These are phyloP conservation scores for Cydia fagiglandana DNA, from an alignment of 1,140 invertebrate species.

Conservation along the genomic window DNA sequence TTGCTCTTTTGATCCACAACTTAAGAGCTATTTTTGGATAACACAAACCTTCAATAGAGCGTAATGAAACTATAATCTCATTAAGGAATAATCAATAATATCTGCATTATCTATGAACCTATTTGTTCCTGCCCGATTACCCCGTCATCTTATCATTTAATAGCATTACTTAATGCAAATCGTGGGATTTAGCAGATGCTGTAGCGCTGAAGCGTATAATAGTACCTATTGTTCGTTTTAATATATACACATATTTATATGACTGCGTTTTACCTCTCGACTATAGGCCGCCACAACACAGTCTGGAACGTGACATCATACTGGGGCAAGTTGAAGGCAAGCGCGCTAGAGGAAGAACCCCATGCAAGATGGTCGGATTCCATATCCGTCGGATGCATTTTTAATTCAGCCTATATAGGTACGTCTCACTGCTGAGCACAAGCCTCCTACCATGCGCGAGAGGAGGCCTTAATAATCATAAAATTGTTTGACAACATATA, in stretches of 20 bases:
- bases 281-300: too few relatives aligned
- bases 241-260: not conserved
- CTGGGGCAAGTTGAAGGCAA: too few relatives aligned
- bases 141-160: constrained; percentile 2
- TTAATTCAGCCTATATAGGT: too few relatives aligned
- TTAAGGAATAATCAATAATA: constrained; percentile 18
- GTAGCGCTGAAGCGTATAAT: not conserved
- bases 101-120: constrained; percentile 18
- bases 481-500: too few relatives aligned
- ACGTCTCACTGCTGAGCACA: too few relatives aligned
- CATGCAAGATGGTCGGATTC: too few relatives aligned
- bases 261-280: not conserved
- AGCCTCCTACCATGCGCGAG: too few relatives aligned
- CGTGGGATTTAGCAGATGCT: not conserved
- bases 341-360: too few relatives aligned
- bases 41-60: not conserved
- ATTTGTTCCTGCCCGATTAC: constrained; percentile 26
- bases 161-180: constrained; percentile 3
- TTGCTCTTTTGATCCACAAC: not conserved
- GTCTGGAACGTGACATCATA: too few relatives aligned
- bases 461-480: too few relatives aligned
- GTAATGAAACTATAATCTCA: not conserved
- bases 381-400: too few relatives aligned
- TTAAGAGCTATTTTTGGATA: not conserved
- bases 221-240: not conserved